Evolutionary conservation across 2,797 vertebrate species (phyloP).

Genomic region (Gymnoscopelus microlampas): DNA sequence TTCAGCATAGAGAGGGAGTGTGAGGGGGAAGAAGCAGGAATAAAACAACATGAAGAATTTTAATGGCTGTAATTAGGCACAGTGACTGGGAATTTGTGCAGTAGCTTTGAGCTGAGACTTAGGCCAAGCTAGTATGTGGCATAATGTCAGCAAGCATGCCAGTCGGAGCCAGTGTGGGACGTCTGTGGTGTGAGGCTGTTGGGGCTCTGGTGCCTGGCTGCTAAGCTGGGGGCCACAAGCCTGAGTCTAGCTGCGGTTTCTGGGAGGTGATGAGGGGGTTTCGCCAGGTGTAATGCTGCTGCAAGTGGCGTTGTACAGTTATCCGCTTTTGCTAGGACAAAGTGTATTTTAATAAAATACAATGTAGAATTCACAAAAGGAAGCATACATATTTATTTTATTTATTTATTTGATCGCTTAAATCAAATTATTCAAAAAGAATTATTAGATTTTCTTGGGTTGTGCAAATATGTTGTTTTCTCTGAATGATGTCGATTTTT

Average conservation of each 20-base stretch:
- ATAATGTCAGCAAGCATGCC: slow-evolving; percentile 88
- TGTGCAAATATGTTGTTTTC: no score
- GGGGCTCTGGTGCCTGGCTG: slow-evolving; percentile 57
- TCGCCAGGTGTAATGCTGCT: slow-evolving; percentile 44
- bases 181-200: slow-evolving; percentile 62
- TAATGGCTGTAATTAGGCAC: slow-evolving; percentile 91
- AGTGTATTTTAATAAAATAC: no score
- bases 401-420: no score
- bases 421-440: no score
- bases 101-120: slow-evolving; percentile 84
- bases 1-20: slow-evolving; percentile 2
- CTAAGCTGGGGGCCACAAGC: slow-evolving; percentile 39
- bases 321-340: slow-evolving; percentile 1
- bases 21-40: slow-evolving; percentile 76
- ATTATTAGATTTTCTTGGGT: no score
- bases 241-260: slow-evolving; percentile 47
- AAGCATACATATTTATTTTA: no score
- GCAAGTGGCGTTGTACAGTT: slow-evolving; percentile 26
- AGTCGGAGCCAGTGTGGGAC: slow-evolving; percentile 67
- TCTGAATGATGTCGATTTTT: no score
- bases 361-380: no score
- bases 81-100: slow-evolving; percentile 85
- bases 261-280: slow-evolving; percentile 17
- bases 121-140: slow-evolving; percentile 73
- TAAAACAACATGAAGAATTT: slow-evolving; percentile 90